Evolutionary conservation across 2,888 invertebrate species (phyloP), one percentile per base, ranked within the genome.

Genomic region (Diaphora mendica): DNA sequence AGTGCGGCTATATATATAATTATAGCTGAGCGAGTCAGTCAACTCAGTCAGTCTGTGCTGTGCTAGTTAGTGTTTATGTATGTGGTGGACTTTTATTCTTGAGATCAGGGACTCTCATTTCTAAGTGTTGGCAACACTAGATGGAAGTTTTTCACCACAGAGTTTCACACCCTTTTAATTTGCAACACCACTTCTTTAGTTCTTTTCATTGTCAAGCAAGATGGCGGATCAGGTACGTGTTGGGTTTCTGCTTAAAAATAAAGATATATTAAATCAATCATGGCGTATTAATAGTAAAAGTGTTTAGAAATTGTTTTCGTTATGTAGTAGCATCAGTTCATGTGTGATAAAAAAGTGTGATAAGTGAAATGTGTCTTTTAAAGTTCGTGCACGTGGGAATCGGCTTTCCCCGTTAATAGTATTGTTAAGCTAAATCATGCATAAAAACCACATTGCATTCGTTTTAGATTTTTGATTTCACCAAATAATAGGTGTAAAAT

Each of bases 141-240:
- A 35, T 15, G 9, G 39, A 39, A 2, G 39, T 39, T 3, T 39
- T n/a, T n/a, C n/a, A 3, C 33, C 33, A 33, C 55, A 48, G 70
- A 68, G 26, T 64, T 81, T 70, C 65, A 55, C 68, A 66, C 7
- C 23, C 39, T 62, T 51, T 73, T 71, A 59, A 76, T 64, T 86
- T 84, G 87, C 87, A 87, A 86, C 86, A 89, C 76, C 81, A 86
- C 77, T 91, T 94, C 96, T 96, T 96, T 96, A 86, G 77, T 91
- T 94, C 96, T 96, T 96, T 96, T 95, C 94, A 88, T 93, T 94
- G 88, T 94, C 94, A 93, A 96, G 94, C 96, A 97, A 97, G 93
- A 97, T 97, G 97, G 97, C 97, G 96, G 97, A 97, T 94, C 97
- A 97, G 97, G 97, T 97, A 97, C 91, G 97, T 96, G 88, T 88